Conservation (phyloP, 2,113 vertebrate species). For the Hymenochirus boettgeri region DNA sequence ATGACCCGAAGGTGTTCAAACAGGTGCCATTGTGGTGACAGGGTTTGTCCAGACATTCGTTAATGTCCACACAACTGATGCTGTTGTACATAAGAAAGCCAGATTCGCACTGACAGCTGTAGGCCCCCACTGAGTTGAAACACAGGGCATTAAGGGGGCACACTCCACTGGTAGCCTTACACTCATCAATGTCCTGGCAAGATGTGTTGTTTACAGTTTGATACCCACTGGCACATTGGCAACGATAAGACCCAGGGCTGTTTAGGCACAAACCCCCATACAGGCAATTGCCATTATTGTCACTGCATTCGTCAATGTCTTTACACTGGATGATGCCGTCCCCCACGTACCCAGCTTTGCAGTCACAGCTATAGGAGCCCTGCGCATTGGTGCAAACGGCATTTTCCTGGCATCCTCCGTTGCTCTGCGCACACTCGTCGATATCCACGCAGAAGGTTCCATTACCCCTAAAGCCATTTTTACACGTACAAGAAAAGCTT, state of each 20-base stretch:
- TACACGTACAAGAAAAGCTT: constrained; percentile 63
- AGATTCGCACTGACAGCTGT: constrained; percentile 57
- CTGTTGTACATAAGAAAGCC: constrained; percentile 58
- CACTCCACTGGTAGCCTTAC: constrained; percentile 42
- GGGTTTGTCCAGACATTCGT: constrained; percentile 60
- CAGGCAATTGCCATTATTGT: constrained; percentile 64
- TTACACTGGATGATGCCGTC: constrained; percentile 58
- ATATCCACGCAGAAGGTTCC: constrained; percentile 62
- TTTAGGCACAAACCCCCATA: constrained; percentile 63
- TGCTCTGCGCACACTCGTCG: constrained; percentile 58
- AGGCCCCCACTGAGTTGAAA: constrained; percentile 62
- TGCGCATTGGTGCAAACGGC: constrained; percentile 61
- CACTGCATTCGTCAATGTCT: constrained; percentile 68
- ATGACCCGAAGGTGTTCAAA: constrained; percentile 62
- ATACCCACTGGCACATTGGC: constrained; percentile 59
- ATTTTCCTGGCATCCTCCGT: constrained; percentile 56
- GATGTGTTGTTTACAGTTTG: constrained; percentile 58
- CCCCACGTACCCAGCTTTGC: constrained; percentile 61
- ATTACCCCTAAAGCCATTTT: constrained; percentile 60
- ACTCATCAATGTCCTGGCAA: constrained; percentile 71
- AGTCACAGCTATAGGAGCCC: constrained; percentile 65
- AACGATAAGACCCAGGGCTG: constrained; percentile 63
- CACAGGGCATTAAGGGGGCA: constrained; percentile 65
- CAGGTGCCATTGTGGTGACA: constrained; percentile 68
- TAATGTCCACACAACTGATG: constrained; percentile 58